These are phyloP conservation scores for Echinops telfairi DNA, from an alignment of 2,113 vertebrate genomes.

Conservation along the genomic window DNA sequence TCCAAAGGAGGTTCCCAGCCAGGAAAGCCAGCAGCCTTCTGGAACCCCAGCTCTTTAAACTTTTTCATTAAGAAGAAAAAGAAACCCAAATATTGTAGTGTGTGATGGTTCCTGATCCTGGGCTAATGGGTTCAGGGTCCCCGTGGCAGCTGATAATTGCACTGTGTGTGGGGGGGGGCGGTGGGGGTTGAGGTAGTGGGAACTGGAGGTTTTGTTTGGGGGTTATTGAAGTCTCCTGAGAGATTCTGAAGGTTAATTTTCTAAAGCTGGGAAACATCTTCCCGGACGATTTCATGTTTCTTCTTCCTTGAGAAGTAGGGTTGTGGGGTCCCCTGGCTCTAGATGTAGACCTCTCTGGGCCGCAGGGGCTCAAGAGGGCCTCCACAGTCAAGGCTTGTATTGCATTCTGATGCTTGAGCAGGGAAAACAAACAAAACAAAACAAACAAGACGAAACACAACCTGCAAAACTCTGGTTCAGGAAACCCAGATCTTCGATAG, in stretches of 20 bases:
- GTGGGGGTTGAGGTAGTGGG: not conserved
- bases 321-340: not conserved
- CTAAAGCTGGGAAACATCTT: not conserved
- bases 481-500: not conserved
- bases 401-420: not conserved
- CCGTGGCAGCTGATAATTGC: not conserved
- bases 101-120: not conserved
- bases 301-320: not conserved
- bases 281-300: not conserved
- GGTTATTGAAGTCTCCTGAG: not conserved
- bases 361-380: not conserved
- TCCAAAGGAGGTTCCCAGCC: constrained; percentile 70
- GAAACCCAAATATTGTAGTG: constrained; percentile 3
- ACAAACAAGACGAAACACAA: not conserved
- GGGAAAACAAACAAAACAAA: not conserved
- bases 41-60: constrained; percentile 63
- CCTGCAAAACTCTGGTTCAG: not conserved
- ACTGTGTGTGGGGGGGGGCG: no score
- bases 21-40: constrained; percentile 77
- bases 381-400: not conserved
- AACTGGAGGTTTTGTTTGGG: not conserved
- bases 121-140: not conserved
- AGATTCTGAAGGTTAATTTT: not conserved
- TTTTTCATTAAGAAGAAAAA: constrained; percentile 62
- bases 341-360: not conserved